Evolutionary conservation across 1,140 invertebrate species (phyloP).

Genomic region (Gyrodactylus salaris): DNA sequence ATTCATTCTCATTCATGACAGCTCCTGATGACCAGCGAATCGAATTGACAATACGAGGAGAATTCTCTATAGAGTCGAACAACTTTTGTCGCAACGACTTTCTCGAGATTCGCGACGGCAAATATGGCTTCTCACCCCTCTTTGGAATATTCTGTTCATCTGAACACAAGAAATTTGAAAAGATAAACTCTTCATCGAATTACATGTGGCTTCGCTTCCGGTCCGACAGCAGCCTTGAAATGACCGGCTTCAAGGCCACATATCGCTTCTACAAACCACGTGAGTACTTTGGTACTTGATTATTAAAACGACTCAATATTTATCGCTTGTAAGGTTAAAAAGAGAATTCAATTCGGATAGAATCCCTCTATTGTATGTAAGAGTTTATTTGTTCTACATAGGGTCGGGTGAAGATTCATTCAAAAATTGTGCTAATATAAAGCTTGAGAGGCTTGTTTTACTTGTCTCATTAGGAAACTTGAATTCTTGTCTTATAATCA

Average conservation of each 20-base stretch:
- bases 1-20: too few relatives aligned
- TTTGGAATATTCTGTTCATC: conserved; percentile 35
- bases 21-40: neutral
- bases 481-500: too few relatives aligned
- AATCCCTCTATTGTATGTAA: too few relatives aligned
- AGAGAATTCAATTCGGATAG: too few relatives aligned
- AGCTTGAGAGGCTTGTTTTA: too few relatives aligned
- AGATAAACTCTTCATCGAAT: conserved; percentile 35
- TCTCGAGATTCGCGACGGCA: conserved; percentile 43
- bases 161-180: conserved; percentile 31
- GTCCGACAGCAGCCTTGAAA: conserved; percentile 47
- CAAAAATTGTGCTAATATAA: too few relatives aligned
- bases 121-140: conserved; percentile 41
- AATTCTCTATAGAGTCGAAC: neutral
- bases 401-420: too few relatives aligned
- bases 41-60: neutral
- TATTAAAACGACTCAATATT: too few relatives aligned
- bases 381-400: too few relatives aligned
- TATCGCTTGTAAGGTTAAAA: too few relatives aligned
- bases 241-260: conserved; percentile 24
- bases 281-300: too few relatives aligned
- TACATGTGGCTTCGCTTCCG: conserved; percentile 47
- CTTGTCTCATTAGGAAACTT: too few relatives aligned
- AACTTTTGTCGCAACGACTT: conserved; percentile 39
- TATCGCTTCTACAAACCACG: neutral